Base-by-base conservation (phyloP, 2,797 vertebrate genomes). In the Pangasius macronema region DNA sequence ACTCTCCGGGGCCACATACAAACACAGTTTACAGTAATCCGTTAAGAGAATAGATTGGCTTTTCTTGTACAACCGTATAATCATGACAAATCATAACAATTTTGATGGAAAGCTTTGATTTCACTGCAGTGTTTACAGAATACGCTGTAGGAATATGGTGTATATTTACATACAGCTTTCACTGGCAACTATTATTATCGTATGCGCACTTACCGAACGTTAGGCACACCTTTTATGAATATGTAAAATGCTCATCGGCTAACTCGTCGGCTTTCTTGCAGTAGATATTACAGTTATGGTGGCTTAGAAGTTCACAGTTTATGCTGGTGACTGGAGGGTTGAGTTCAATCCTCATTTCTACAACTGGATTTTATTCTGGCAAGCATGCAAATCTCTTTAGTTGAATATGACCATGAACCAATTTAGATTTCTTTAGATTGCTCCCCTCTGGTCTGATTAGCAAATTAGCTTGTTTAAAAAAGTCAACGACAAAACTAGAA, bases 81-180 rank as follows among this genome's bases (percentile, higher is more conserved):
- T 63, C 36, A 46, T n/a, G 39, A 63, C 39, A 82, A 63, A 82
- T 82, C 39, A 61, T n/a, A 7, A 5, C 57, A n/a, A 24, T 33
- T 80, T 80, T 80, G 53, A 80, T 80, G 53, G n/a, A 79, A 57
- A 33, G 51, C 51, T 79, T 36, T 79, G 76, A 59, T 80, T 59
- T 59, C 53, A 39, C 59, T 39, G 39, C 53, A 59, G 9, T 57
- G 53, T 79, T 79, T 57, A 18, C 51, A 36, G n/a, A 79, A 55
- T 2, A 55, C 18, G 20, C 13, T 18, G 14, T 53, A 27, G 22
- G 42, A 49, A 77, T 77, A 7, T 33, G 49, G 49, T 53, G n/a
- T 8, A 30, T 51, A 53, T 76, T 16, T 72, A 11, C 20, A 72
- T 42, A 72, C 20, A 42, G 68, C 68, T 42, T 73, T 73, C 24